A percentile compares a stretch with the other conserved stretches of the same genome.
These are phyloP conservation scores for Trachythela sp. DNA, from an alignment of 64 coral and sea anemone genomes.

Conservation along the genomic window DNA sequence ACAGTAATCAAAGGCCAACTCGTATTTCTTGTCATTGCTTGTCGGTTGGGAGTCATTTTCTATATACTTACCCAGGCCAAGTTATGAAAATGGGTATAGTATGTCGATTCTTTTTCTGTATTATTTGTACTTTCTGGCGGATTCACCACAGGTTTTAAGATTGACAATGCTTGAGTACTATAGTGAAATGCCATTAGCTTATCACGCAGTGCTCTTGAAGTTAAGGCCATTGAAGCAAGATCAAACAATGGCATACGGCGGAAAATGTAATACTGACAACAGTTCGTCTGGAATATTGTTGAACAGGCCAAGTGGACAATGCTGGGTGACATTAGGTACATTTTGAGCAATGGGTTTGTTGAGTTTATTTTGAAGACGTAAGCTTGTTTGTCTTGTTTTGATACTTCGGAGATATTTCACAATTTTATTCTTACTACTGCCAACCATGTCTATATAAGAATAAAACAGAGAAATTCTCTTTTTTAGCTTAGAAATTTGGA, in stretches of 20 bases:
- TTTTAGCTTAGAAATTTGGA: too few relatives aligned
- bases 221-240: constrained; percentile 65
- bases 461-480: not conserved
- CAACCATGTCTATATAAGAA: not conserved
- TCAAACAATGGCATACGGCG: constrained; percentile 56
- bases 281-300: constrained; percentile 70
- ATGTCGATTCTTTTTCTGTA: not conserved
- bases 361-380: constrained; percentile 19
- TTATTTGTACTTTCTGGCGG: not conserved
- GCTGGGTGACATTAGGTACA: not conserved
- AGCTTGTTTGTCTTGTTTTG: not conserved
- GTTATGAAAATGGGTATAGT: constrained; percentile 23
- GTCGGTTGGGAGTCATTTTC: too few relatives aligned
- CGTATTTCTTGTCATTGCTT: too few relatives aligned
- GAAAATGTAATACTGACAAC: constrained; percentile 66
- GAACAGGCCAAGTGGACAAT: constrained; percentile 48
- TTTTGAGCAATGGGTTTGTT: not conserved
- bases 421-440: not conserved
- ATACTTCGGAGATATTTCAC: not conserved
- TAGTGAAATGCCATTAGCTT: constrained; percentile 58
- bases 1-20: too few relatives aligned
- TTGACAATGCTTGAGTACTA: constrained; percentile 60
- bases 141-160: constrained; percentile 51
- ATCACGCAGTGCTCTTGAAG: constrained; percentile 72
- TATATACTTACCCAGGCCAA: too few relatives aligned